Percentiles rank a stretch among this genome's conserved stretches.
phyloP scores from a whole-genome alignment of 2,888 invertebrate genomes.

The Oxystoma pomonae region DNA sequence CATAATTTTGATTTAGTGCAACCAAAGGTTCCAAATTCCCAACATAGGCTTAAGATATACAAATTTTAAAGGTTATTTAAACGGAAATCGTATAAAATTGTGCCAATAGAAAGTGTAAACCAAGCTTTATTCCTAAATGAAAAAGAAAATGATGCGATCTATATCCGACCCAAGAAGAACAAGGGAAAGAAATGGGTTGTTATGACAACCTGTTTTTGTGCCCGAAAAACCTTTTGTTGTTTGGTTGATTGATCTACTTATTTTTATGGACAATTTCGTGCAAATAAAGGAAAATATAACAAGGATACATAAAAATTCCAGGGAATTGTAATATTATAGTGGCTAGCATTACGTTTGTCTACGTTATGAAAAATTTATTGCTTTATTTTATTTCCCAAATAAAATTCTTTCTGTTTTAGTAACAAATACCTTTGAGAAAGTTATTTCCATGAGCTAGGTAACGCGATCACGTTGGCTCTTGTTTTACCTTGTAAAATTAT shows the following conservation, averaged over 20 bases:
- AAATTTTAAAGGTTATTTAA: too few species aligned
- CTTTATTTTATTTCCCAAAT: too few species aligned
- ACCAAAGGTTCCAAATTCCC: too few species aligned
- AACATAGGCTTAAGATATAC: too few species aligned
- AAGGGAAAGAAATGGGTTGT: constrained; percentile 14
- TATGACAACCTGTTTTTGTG: constrained; percentile 17
- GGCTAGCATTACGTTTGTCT: too few species aligned
- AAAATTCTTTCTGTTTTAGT: too few species aligned
- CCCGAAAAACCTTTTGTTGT: neutral
- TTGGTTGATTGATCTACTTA: neutral
- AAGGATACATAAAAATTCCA: too few species aligned
- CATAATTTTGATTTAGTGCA: too few species aligned
- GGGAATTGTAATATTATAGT: too few species aligned
- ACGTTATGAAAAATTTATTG: too few species aligned
- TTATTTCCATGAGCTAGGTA: neutral
- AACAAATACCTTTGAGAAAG: neutral
- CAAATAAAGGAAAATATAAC: too few species aligned
- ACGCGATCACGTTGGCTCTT: neutral
- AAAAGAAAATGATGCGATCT: neutral
- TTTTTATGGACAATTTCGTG: neutral
- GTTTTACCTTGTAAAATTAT: neutral
- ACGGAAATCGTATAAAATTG: too few species aligned
- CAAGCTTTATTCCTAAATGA: neutral
- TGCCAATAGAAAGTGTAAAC: neutral
- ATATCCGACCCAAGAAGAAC: neutral